Evolutionary conservation across 1,140 invertebrate species (phyloP).

Genomic region (Druon quercuslanigerum): DNA sequence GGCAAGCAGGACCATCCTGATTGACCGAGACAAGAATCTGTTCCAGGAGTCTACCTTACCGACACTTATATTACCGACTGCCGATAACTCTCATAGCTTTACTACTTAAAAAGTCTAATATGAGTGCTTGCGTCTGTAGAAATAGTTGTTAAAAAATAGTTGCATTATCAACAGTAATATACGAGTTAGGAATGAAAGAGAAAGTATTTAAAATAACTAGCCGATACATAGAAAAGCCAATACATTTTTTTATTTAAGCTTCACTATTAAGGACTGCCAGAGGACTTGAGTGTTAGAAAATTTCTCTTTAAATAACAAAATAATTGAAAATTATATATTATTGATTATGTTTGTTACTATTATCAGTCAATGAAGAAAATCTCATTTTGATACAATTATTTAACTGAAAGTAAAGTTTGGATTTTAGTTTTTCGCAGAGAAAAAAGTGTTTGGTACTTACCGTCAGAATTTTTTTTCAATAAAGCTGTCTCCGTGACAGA

Average conservation of each 20-base stretch:
- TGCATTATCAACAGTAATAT: slow-evolving; percentile 14
- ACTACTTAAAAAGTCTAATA: not conserved
- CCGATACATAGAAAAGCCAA: not conserved
- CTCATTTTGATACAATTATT: too few species aligned
- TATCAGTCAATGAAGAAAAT: not conserved
- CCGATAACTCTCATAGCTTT: too few species aligned
- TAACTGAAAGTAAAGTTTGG: not conserved
- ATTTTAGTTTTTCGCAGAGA: too few species aligned
- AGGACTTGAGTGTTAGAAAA: not conserved
- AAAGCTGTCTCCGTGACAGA: slow-evolving; percentile 85
- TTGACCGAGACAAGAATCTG: too few species aligned
- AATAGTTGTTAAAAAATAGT: slow-evolving; percentile 14
- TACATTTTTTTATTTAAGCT: not conserved
- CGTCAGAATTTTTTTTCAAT: slow-evolving; percentile 88
- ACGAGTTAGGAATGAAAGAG: slow-evolving; percentile 1
- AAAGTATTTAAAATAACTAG: not conserved
- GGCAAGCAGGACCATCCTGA: too few species aligned
- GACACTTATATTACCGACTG: too few species aligned
- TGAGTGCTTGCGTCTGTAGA: not conserved
- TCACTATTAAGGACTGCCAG: slow-evolving; percentile 25
- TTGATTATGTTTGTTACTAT: not conserved
- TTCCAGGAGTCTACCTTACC: too few species aligned
- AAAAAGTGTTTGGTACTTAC: slow-evolving; percentile 77
- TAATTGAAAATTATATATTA: not conserved
- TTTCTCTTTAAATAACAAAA: not conserved